phyloP scores from a whole-genome alignment of 1,140 invertebrate species.

The Oryctes rhinoceros region DNA sequence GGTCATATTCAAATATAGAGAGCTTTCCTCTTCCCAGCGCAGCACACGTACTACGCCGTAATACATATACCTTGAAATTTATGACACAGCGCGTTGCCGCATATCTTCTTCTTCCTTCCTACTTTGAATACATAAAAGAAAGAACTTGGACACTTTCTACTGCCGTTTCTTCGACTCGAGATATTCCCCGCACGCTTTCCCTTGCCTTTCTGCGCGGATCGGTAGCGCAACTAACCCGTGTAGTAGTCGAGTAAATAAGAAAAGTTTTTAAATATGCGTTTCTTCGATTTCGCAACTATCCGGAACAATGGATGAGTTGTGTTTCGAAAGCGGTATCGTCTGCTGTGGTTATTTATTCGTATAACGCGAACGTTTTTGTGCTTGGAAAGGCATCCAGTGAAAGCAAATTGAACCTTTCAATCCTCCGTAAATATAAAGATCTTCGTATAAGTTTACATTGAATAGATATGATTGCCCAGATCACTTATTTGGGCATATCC shows the following conservation, averaged over 20 bases:
- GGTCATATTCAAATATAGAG: constrained; percentile 41
- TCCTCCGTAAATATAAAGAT: no score
- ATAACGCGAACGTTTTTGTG: no score
- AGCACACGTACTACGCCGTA: not conserved
- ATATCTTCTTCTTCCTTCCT: constrained; percentile 32
- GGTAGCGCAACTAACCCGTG: not conserved
- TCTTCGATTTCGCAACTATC: constrained; percentile 24
- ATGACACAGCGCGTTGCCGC: constrained; percentile 19
- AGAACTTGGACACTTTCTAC: constrained; percentile 24
- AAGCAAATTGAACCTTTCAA: no score
- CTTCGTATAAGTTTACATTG: no score
- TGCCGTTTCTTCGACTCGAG: not conserved
- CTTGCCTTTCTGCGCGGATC: not conserved
- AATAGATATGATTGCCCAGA: no score
- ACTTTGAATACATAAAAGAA: constrained; percentile 42
- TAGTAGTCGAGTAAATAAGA: constrained; percentile 12
- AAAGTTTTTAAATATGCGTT: constrained; percentile 35
- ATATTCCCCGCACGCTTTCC: not conserved
- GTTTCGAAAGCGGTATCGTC: constrained; percentile 1
- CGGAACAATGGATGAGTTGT: constrained; percentile 12
- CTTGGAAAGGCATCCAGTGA: no score
- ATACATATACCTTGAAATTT: constrained; percentile 7
- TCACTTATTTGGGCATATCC: no score
- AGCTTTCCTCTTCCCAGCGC: not conserved
- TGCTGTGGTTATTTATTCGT: constrained; percentile 1